Conservation (phyloP, 2,797 vertebrate species). For the Epinephelus awoara region DNA sequence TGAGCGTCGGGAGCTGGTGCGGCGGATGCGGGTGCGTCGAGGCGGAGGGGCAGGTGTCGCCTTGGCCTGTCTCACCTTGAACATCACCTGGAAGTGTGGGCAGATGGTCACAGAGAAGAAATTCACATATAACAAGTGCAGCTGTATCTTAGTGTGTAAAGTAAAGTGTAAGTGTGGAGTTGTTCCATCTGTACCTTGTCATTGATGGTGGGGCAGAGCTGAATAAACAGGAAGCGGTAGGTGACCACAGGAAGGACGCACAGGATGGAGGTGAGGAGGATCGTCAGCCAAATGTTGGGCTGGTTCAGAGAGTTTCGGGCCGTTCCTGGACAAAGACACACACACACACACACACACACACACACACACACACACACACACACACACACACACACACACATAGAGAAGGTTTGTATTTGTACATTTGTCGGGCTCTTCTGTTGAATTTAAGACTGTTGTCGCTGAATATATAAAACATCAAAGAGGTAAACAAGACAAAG, state of each 20-base stretch:
- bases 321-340: conserved; percentile 85
- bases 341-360: background rate
- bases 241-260: conserved; percentile 90
- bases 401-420: background rate
- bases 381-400: too few species aligned
- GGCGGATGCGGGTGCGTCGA: conserved; percentile 78
- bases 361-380: too few species aligned
- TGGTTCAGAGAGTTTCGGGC: conserved; percentile 90
- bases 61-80: conserved; percentile 88
- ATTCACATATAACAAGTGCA: background rate
- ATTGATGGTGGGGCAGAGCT: conserved; percentile 88
- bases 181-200: conserved; percentile 87
- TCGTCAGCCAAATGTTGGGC: conserved; percentile 90
- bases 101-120: background rate
- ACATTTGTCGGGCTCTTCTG: background rate
- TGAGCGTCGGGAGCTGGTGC: conserved; percentile 88
- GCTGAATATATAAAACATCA: too few species aligned
- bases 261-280: conserved; percentile 89
- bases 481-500: too few species aligned
- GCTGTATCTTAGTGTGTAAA: background rate
- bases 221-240: conserved; percentile 88
- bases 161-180: background rate
- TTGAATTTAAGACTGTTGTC: background rate
- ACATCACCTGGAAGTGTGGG: conserved; percentile 85
- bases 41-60: conserved; percentile 78